These are phyloP conservation scores for Perodicticus potto DNA, from an alignment of 2,797 vertebrate genomes.

Conservation along the genomic window DNA sequence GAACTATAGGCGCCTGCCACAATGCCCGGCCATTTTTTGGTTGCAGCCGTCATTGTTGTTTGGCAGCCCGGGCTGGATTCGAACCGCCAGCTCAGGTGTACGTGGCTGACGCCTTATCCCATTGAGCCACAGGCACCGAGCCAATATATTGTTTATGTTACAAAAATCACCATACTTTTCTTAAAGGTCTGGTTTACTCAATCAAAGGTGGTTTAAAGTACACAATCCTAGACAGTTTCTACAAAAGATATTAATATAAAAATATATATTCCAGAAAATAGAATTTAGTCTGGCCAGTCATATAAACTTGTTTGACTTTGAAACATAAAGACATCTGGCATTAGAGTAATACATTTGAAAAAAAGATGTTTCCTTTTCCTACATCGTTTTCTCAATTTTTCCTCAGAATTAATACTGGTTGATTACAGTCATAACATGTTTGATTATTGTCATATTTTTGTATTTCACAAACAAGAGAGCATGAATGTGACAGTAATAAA, in stretches of 20 bases:
- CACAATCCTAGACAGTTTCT: background rate
- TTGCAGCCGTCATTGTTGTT: no score
- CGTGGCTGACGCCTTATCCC: no score
- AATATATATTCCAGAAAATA: conserved; percentile 6
- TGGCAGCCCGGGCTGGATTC: no score
- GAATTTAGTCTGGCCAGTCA: background rate
- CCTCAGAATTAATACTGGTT: conserved; percentile 41
- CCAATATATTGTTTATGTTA: conserved; percentile 34
- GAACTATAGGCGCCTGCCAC: no score
- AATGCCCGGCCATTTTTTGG: no score
- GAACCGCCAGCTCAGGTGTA: no score
- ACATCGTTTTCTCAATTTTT: conserved; percentile 42
- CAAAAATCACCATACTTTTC: conserved; percentile 3
- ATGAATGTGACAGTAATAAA: background rate
- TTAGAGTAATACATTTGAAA: conserved; percentile 13
- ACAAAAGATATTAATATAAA: background rate
- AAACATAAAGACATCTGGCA: conserved; percentile 40
- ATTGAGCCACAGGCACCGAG: no score
- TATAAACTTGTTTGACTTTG: conserved; percentile 45
- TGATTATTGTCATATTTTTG: conserved; percentile 37
- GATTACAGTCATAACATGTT: conserved; percentile 41
- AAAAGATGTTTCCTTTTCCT: background rate
- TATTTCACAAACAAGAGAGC: background rate
- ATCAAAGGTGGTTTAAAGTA: conserved; percentile 18
- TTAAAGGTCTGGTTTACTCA: conserved; percentile 12